A percentile compares a stretch with the other conserved stretches of the same genome.
Evolutionary conservation across 1,140 invertebrate species (phyloP).

Genomic region (Caerostris extrusa): DNA sequence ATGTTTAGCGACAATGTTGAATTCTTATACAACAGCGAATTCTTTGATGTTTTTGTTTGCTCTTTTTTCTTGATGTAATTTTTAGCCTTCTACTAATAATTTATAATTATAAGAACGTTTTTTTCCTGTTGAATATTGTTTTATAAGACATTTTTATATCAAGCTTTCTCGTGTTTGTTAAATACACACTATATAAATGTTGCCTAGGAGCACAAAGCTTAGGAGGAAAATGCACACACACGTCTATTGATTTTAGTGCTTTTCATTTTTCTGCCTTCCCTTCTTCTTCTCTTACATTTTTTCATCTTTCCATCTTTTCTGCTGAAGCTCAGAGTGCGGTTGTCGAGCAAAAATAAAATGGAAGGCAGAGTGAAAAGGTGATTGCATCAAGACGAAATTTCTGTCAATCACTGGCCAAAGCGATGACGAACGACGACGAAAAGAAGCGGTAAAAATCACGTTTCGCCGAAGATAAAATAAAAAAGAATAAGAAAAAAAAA

Average conservation of each 20-base stretch:
- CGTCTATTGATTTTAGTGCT: no score
- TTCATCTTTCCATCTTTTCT: not conserved
- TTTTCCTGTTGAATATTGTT: no score
- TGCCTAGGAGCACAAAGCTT: not conserved
- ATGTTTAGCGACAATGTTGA: no score
- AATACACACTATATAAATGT: not conserved
- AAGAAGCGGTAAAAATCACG: constrained; percentile 64
- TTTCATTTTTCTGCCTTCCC: not conserved
- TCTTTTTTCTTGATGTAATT: no score
- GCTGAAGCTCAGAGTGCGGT: not conserved
- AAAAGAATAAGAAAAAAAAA: not conserved
- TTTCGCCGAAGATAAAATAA: not conserved
- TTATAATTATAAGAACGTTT: no score
- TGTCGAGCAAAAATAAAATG: not conserved
- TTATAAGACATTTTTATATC: no score
- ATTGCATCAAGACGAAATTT: constrained; percentile 61
- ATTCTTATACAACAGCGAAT: no score
- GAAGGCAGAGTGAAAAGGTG: constrained; percentile 53
- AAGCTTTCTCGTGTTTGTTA: no score
- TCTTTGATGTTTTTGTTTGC: no score
- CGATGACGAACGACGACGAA: constrained; percentile 39
- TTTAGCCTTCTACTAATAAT: no score
- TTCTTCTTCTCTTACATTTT: not conserved
- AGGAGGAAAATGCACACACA: no score
- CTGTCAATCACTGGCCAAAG: constrained; percentile 53